Conservation (phyloP, 1,140 invertebrate species). For the Spodoptera frugiperda region DNA sequence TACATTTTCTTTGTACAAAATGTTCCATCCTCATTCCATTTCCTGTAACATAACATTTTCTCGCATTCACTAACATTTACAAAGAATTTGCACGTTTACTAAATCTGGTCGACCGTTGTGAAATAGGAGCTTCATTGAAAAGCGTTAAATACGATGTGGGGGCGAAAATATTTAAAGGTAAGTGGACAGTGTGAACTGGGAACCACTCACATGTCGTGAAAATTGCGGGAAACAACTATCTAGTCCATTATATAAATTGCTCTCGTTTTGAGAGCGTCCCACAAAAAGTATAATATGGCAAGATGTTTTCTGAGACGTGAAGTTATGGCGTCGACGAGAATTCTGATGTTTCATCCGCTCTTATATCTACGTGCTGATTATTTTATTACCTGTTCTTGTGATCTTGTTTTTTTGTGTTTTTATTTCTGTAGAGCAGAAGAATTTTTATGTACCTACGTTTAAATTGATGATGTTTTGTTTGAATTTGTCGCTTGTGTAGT, state of each 20-base stretch:
- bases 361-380: conserved; percentile 27
- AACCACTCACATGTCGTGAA: conserved; percentile 31
- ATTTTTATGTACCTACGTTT: no score
- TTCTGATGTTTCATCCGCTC: conserved; percentile 46
- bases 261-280: conserved; percentile 56
- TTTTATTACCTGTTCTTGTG: conserved; percentile 20
- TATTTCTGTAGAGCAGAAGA: background rate
- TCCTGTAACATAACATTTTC: conserved; percentile 7
- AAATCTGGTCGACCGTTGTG: conserved; percentile 20
- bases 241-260: conserved; percentile 72
- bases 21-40: conserved; percentile 26
- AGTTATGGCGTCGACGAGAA: conserved; percentile 47
- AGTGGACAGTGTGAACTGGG: conserved; percentile 21
- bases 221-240: conserved; percentile 62
- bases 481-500: no score
- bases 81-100: conserved; percentile 11
- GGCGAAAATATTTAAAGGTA: conserved; percentile 32
- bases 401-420: background rate
- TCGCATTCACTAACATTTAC: background rate
- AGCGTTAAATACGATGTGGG: conserved; percentile 6
- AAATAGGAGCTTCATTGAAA: conserved; percentile 34
- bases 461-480: no score
- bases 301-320: conserved; percentile 52
- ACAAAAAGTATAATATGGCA: conserved; percentile 52
- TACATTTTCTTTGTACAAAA: conserved; percentile 16